Evolutionary conservation across 2,888 invertebrate species (phyloP), one percentile per base, ranked within the genome.

Genomic region (Pristionchus mayeri): DNA sequence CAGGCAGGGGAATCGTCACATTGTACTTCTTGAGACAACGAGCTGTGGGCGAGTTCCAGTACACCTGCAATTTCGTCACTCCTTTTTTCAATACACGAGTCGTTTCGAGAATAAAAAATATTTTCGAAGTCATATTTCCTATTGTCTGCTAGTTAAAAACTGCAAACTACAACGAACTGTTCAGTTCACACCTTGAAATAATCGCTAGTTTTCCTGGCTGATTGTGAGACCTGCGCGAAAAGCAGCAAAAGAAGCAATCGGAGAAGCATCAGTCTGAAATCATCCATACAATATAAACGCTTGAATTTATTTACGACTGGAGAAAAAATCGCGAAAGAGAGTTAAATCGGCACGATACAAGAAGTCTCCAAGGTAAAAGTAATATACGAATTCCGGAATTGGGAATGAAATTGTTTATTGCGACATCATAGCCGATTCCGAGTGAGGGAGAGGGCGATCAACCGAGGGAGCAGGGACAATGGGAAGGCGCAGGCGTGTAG

Each of bases 191-290:
- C 71, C 71, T 71, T 71, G 37, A 71, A 40, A 71, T 71, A 71
- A 71, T 71, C 71, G 24, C 71, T 71, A n/a, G 40, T n/a, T 34
- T 71, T 71, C 40, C 37, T 71, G 3, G 71, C 71, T 11, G 71
- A 6, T 13, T 44, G 44, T n/a, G 13, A n/a, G n/a, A n/a, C 40
- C 24, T 71, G 44, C 9, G 71, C 24, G 40, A 71, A 44, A 0
- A 71, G 0, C 24, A 71, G 71, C 40, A 63, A 34, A 1, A 71
- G n/a, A 9, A 71, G 4, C 3, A 71, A n/a, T 1, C 6, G 71
- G 9, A 2, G 63, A 9, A 71, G 40, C 71, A 71, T 71, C n/a
- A n/a, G 54, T 21, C 54, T 54, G 54, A 67, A 37, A 67, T 67
- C 4, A 7, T 13, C 54, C 13, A 54, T 16, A 54, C 34, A 16